phyloP scores from a whole-genome alignment of 30 jellyfish, hydroid and myxozoan genomes.

The Chrysaora quinquecirrha region DNA sequence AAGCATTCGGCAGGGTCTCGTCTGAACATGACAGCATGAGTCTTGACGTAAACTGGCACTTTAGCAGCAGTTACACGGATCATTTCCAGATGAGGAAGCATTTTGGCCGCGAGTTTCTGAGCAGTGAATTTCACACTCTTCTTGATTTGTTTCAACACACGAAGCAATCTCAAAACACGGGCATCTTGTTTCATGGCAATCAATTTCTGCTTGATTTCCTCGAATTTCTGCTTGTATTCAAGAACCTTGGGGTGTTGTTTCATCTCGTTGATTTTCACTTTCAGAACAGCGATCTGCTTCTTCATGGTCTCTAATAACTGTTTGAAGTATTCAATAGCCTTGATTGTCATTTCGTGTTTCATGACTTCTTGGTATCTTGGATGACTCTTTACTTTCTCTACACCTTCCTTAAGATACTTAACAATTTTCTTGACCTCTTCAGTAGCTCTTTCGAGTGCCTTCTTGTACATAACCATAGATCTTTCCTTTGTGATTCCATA shows the following conservation, averaged over 20 bases:
- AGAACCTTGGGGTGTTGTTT: conserved; percentile 66
- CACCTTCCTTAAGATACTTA: conserved; percentile 38
- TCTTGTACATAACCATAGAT: conserved; percentile 60
- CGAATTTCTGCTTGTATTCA: conserved; percentile 47
- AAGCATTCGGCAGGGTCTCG: conserved; percentile 93
- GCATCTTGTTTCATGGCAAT: conserved; percentile 51
- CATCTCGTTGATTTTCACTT: conserved; percentile 46
- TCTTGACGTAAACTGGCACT: conserved; percentile 32
- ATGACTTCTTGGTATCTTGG: conserved; percentile 65
- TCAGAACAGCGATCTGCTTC: conserved; percentile 45
- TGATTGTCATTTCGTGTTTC: conserved; percentile 59
- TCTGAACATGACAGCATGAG: conserved; percentile 57
- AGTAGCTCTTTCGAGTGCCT: conserved; percentile 53
- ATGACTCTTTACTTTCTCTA: conserved; percentile 65
- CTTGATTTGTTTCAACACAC: conserved; percentile 55
- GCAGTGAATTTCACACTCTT: conserved; percentile 76
- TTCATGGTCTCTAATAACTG: conserved; percentile 35
- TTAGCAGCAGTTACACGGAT: not conserved
- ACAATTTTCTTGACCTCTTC: conserved; percentile 54
- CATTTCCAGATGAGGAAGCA: conserved; percentile 35
- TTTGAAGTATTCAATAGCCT: conserved; percentile 42
- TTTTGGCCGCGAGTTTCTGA: conserved; percentile 56
- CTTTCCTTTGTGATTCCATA: conserved; percentile 42
- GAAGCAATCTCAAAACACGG: conserved; percentile 44
- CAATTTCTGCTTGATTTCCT: conserved; percentile 51